phyloP scores from a whole-genome alignment of 53 echinoderm and acorn worm species.

The Echinometra lucunter region DNA sequence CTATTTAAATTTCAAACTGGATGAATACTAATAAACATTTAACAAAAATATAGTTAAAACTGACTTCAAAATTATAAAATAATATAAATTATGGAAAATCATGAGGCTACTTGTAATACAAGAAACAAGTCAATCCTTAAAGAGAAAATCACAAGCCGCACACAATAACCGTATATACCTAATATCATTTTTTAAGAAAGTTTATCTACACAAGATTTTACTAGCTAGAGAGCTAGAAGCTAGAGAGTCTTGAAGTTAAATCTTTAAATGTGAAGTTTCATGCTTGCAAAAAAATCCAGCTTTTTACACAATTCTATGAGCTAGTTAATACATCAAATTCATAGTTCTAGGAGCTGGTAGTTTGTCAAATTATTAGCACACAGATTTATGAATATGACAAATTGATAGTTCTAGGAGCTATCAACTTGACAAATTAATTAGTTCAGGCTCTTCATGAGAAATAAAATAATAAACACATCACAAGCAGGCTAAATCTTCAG shows the following conservation, averaged over 20 bases:
- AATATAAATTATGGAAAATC: not conserved
- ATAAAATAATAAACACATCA: constrained; percentile 18
- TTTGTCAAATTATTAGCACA: too few relatives aligned
- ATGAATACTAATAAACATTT: not conserved
- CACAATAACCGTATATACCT: not conserved
- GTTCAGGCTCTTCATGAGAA: not conserved
- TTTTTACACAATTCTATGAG: not conserved
- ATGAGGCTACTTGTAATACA: not conserved
- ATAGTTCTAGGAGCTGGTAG: too few relatives aligned
- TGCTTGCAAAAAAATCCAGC: not conserved
- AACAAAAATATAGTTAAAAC: not conserved
- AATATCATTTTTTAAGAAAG: not conserved
- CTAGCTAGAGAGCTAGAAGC: not conserved
- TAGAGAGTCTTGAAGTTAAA: not conserved
- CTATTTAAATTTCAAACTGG: not conserved
- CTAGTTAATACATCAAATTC: too few relatives aligned
- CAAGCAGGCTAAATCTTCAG: constrained; percentile 9
- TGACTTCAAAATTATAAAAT: constrained; percentile 14
- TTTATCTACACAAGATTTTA: not conserved
- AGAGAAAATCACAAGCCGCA: not conserved
- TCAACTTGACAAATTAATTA: not conserved
- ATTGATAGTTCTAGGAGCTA: too few relatives aligned
- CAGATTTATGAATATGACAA: too few relatives aligned
- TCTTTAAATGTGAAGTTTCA: not conserved
- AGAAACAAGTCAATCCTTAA: not conserved